Conservation (phyloP, 2,888 invertebrate genomes). For the Elmis aenea region DNA sequence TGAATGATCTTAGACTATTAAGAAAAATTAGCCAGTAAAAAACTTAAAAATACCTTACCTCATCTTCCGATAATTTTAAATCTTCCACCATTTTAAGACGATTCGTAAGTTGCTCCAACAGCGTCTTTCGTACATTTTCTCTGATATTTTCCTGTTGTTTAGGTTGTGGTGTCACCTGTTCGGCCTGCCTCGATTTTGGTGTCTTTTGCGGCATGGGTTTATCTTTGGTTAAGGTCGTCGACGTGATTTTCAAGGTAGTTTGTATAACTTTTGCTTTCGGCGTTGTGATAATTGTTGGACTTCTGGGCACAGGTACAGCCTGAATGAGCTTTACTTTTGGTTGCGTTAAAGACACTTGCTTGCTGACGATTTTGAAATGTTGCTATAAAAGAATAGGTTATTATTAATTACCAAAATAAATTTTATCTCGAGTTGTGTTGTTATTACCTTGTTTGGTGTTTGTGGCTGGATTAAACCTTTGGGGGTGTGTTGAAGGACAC, state of each 20-base stretch:
- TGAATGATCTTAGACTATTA: too few relatives aligned
- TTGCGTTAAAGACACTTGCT: constrained; percentile 40
- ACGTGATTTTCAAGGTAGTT: constrained; percentile 22
- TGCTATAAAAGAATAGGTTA: constrained; percentile 5
- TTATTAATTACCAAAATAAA: not conserved
- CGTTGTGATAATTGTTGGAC: constrained; percentile 22
- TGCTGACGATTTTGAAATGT: constrained; percentile 24
- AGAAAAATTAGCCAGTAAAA: too few relatives aligned
- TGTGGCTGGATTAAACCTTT: constrained; percentile 28
- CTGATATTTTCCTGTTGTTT: constrained; percentile 62
- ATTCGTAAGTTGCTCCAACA: constrained; percentile 57
- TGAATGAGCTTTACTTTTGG: constrained; percentile 41
- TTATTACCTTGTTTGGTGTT: constrained; percentile 8
- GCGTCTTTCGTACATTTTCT: constrained; percentile 75
- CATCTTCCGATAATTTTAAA: constrained; percentile 44
- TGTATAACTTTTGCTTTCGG: constrained; percentile 37
- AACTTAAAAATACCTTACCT: too few relatives aligned
- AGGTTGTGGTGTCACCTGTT: constrained; percentile 27
- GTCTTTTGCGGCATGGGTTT: constrained; percentile 35
- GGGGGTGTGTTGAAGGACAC: constrained; percentile 39
- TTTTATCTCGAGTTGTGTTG: not conserved
- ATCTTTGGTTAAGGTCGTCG: constrained; percentile 28
- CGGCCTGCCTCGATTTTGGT: constrained; percentile 32
- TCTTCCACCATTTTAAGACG: constrained; percentile 54
- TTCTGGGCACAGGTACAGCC: constrained; percentile 30